Evolutionary conservation across 2,113 vertebrate species (phyloP).

Genomic region (Melanerpes aurifrons): DNA sequence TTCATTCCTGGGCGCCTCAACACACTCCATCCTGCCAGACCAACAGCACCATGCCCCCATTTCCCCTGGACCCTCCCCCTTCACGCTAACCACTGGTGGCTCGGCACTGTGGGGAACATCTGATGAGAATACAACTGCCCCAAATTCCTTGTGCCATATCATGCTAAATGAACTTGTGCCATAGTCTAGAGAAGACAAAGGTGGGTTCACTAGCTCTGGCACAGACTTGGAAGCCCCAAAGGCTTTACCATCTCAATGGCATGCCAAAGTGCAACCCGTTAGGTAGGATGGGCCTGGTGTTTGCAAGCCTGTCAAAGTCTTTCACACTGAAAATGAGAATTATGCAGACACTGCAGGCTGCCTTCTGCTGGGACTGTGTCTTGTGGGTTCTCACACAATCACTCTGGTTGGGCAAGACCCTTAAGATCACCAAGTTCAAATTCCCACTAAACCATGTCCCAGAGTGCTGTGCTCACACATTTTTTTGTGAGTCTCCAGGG

Average conservation of each 20-base stretch:
- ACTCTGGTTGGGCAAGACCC: too few relatives aligned
- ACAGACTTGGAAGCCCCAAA: not conserved
- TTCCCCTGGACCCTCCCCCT: not conserved
- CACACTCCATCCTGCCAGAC: not conserved
- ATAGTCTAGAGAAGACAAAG: not conserved
- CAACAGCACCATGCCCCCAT: not conserved
- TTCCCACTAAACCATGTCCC: too few relatives aligned
- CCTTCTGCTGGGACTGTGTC: not conserved
- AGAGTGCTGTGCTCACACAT: too few relatives aligned
- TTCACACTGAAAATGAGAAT: not conserved
- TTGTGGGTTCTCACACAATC: not conserved
- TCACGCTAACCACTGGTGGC: not conserved
- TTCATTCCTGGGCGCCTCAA: rapidly evolving
- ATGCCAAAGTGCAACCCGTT: not conserved
- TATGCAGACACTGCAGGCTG: not conserved
- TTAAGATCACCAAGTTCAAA: too few relatives aligned
- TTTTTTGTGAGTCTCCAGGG: too few relatives aligned
- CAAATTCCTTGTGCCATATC: rapidly evolving
- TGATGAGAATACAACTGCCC: not conserved
- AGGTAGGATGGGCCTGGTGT: rapidly evolving
- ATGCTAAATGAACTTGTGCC: not conserved
- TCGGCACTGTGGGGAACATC: not conserved
- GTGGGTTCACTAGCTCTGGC: not conserved
- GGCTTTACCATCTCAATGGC: not conserved
- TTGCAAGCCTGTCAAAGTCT: not conserved